Evolutionary conservation across 2,797 vertebrate genomes (phyloP).

Genomic region (Yasuhikotakia modesta): DNA sequence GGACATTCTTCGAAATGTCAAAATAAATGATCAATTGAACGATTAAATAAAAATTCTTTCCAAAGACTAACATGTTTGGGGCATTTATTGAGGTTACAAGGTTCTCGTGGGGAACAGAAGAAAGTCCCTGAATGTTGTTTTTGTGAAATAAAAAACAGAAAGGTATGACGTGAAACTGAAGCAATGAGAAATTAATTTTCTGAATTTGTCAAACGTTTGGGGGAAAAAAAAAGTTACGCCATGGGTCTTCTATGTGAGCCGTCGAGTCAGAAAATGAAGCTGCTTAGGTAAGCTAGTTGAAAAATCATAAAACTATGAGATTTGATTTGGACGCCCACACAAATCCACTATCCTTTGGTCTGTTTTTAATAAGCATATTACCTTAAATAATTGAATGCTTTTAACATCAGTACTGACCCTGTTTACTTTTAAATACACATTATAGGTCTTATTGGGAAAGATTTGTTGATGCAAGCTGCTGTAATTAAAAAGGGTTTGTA

Average conservation of each 20-base stretch:
- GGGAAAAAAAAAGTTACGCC: slow-evolving; percentile 42
- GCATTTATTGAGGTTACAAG: slow-evolving; percentile 56
- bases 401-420: background rate
- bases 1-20: slow-evolving; percentile 52
- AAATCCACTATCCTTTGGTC: background rate
- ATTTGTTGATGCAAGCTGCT: too few species aligned
- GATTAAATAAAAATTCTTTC: slow-evolving; percentile 16
- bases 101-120: slow-evolving; percentile 27
- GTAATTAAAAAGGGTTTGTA: too few species aligned
- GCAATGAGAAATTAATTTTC: slow-evolving; percentile 70
- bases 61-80: slow-evolving; percentile 7
- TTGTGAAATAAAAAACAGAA: slow-evolving; percentile 57
- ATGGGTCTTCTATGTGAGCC: slow-evolving; percentile 21
- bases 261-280: slow-evolving; percentile 20
- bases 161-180: slow-evolving; percentile 53
- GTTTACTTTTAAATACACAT: too few species aligned
- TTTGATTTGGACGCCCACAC: slow-evolving; percentile 6
- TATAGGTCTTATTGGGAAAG: too few species aligned
- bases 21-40: slow-evolving; percentile 48
- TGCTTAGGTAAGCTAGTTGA: slow-evolving; percentile 1
- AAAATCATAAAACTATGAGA: slow-evolving; percentile 10
- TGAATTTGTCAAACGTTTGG: slow-evolving; percentile 62
- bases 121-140: slow-evolving; percentile 63
- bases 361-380: background rate
- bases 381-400: background rate